Base-by-base conservation (phyloP, 1,140 invertebrate species). In the Brachionus plicatilis region DNA sequence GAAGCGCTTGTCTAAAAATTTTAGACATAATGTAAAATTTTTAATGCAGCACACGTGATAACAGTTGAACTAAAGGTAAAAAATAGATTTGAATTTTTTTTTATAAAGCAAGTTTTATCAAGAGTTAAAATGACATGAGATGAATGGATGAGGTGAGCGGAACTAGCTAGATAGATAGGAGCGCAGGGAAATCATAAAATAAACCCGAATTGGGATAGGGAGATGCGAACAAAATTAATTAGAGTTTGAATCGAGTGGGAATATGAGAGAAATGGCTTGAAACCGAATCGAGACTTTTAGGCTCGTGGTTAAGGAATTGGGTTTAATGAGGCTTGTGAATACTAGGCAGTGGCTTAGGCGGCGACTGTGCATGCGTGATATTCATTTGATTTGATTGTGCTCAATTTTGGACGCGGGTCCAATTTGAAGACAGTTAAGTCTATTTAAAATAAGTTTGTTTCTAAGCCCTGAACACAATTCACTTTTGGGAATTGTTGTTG, bases 401-500 rank as follows among this genome's bases (percentile, higher is more conserved):
- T 76, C 45, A 12, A 76, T 53, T n/a, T 53, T 45, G 45, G 41
- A 50, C 9, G 27, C 3, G 17, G 14, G 45, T 24, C 20, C 24
- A 14, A 76, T 76, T 76, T n/a, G 24, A 76, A 76, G 72, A 76
- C 47, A 76, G 17, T 76, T 14, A 2, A 20, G 6, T 76, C 72
- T 3, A 50, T 24, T 50, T 76, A 9, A 41, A 43, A 47, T 37
- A 45, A 41, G 37, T 9, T 43, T 43, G n/a, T n/a, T 33, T 41
- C 33, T 68, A 68, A 41, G 20, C 20, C 20, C 20, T 27, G 24
- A 76, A 76, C 20, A 33, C 43, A 76, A 76, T 50, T 50, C 72
- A 76, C 72, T 76, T 76, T 76, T 76, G 72, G 72, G 72, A 76
- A 53, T 43, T 70, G 7, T 75, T 50, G 11, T 50, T 50, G 3